Base-by-base conservation (phyloP, 2,888 invertebrate species). In the Drosophila mayaguana region DNA sequence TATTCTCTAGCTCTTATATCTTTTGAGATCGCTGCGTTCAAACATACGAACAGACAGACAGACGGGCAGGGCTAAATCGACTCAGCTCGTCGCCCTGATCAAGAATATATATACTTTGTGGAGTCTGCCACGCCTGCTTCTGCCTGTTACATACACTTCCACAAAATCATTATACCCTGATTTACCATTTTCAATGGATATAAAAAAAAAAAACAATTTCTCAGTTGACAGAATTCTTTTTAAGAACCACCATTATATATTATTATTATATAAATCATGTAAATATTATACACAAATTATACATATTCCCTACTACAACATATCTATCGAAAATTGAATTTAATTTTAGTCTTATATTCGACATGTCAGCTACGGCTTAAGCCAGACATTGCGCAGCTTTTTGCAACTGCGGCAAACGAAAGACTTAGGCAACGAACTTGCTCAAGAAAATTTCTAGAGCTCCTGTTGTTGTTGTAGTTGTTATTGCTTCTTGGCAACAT, bases 341-440 rank as follows among this genome's bases (percentile, higher is more conserved):
- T 18, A 12, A 8, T 34, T 18, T 8, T 50, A 20, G 32, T 7
- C 4, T 50, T 2, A 12, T 54, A 3, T 25, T n/a, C 16, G 34
- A 20, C 12, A n/a, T 51, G 34, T 7, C 18, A 36, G 22, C 32
- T 20, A 8, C 16, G 11, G 34, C 53, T 48, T 28, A 28, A 28
- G 22, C 32, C 20, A 36, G n/a, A n/a, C n/a, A 36, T 50, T 55
- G 36, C 36, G 22, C 38, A 34, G 20, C 0, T 54, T 40, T 54
- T 40, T 40, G 38, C 42, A 40, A 59, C 16, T 20, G n/a, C 18
- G 16, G 18, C 56, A 61, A 79, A 63, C 63, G 51, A 80, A 80
- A 66, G 77, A 80, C 79, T 80, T 80, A 80, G 63, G 77, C 73
- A 79, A 74, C 77, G 60, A 79, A 79, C 80, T 80, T 79, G 70